Evolutionary conservation across 2,113 vertebrate genomes (phyloP), one percentile per base, ranked within the genome.

Genomic region (Phaethornis superciliosus): DNA sequence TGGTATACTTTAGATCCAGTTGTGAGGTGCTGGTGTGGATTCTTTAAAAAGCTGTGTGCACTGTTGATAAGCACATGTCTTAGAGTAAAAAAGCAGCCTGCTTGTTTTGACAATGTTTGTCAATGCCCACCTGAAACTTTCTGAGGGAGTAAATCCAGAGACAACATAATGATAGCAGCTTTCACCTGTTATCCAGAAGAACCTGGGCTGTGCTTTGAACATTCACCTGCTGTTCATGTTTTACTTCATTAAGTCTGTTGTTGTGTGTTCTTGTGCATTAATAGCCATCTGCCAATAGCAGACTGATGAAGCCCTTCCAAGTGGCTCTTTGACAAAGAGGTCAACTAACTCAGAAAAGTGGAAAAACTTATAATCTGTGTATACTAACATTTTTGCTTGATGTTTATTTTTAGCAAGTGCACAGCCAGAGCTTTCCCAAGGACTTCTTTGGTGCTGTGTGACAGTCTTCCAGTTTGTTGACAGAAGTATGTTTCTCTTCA

Each of bases 391-490:
- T 63, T 91, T 24, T 90, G 33, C 60, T 90, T 95, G 88, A 56
- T 94, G 51, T 91, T 89, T 91, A 13, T 83, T 96, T 96, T 67
- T 94, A 95, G 75, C 63, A 80, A 93, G 72, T 81, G 71, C 37
- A 42, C 71, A 91, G 67, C 47, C 70, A 91, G 71, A 95, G 37
- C 60, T 94, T 95, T 92, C 64, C 68, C 83, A 63, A 90, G 85
- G 76, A 77, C 83, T 92, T 9, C 72, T 94, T 74, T 72, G 35
- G 37, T 88, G 69, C 84, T 86, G 40, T 88, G 63, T 85, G 88
- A 70, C 54, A 77, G 37, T 83, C 82, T 90, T 93, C 90, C 68
- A 46, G 28, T 63, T 74, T 72, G 42, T 81, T 94, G 68, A 30
- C 63, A 55, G 68, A 88, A 83, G 42, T 74, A 26, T 0, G 0